Conservation (phyloP, 2,113 vertebrate genomes). For the Tylochromis polylepis region DNA sequence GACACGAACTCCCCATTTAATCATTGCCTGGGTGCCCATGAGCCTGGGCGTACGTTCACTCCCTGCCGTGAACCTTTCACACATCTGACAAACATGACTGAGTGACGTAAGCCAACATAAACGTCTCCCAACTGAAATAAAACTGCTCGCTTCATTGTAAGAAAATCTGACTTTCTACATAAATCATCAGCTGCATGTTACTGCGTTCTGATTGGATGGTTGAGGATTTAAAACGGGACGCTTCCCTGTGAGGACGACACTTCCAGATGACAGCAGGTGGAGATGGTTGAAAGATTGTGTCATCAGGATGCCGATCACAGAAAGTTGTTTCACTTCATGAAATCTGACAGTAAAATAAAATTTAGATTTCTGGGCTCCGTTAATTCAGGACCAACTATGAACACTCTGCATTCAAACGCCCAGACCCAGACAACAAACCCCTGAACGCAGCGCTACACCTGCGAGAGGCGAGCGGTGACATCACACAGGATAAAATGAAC, state of each 20-base stretch:
- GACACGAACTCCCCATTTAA: neutral
- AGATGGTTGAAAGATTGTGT: neutral
- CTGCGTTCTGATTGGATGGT: rapidly evolving
- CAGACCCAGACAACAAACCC: neutral
- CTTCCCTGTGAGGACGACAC: neutral
- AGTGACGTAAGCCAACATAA: neutral
- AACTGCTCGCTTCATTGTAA: neutral
- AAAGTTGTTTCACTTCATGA: neutral
- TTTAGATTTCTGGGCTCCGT: neutral
- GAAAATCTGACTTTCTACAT: neutral
- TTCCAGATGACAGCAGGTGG: neutral
- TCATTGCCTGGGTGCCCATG: rapidly evolving
- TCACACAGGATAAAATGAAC: neutral
- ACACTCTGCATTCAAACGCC: rapidly evolving
- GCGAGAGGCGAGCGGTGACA: neutral
- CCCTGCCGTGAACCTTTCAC: neutral
- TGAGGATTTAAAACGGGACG: neutral
- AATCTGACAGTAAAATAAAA: rapidly evolving
- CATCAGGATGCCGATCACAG: neutral
- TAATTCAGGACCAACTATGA: neutral
- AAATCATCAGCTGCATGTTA: rapidly evolving
- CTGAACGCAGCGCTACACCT: neutral
- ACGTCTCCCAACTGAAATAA: rapidly evolving
- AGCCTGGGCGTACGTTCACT: rapidly evolving
- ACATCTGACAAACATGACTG: neutral